phyloP scores from a whole-genome alignment of 2,888 invertebrate genomes.

The Acholoe squamosa region DNA sequence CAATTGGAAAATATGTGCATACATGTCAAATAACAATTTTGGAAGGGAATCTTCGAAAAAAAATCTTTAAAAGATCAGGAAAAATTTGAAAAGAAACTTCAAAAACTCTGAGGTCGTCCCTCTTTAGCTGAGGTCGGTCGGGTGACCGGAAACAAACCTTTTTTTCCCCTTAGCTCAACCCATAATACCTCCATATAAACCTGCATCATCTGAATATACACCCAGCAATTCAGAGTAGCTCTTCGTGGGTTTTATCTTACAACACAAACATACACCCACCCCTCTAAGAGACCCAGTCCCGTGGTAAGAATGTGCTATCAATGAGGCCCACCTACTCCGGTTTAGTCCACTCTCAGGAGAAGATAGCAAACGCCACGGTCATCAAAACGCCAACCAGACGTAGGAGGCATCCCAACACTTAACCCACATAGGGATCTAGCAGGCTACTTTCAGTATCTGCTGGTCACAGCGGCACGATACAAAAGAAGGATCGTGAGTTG shows the following conservation, averaged over 20 bases:
- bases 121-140: too few species aligned
- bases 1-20: too few species aligned
- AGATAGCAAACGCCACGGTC: not conserved
- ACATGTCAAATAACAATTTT: too few species aligned
- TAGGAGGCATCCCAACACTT: not conserved
- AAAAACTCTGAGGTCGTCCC: too few species aligned
- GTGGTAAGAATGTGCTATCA: not conserved
- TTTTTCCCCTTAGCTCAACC: too few species aligned
- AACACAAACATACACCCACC: not conserved
- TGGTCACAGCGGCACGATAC: too few species aligned
- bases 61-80: too few species aligned
- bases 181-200: too few species aligned
- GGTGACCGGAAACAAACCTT: too few species aligned
- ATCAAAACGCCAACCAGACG: not conserved
- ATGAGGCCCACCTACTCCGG: not conserved
- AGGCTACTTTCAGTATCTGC: not conserved
- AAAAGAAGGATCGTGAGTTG: too few species aligned
- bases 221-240: not conserved
- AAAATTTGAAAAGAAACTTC: too few species aligned
- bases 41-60: too few species aligned
- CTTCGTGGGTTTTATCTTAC: not conserved
- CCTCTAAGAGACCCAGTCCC: not conserved
- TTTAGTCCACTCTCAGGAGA: not conserved
- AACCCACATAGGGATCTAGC: not conserved
- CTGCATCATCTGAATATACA: not conserved